These are phyloP conservation scores for Epirrita christyi DNA, from an alignment of 2,888 invertebrate genomes.

Conservation along the genomic window DNA sequence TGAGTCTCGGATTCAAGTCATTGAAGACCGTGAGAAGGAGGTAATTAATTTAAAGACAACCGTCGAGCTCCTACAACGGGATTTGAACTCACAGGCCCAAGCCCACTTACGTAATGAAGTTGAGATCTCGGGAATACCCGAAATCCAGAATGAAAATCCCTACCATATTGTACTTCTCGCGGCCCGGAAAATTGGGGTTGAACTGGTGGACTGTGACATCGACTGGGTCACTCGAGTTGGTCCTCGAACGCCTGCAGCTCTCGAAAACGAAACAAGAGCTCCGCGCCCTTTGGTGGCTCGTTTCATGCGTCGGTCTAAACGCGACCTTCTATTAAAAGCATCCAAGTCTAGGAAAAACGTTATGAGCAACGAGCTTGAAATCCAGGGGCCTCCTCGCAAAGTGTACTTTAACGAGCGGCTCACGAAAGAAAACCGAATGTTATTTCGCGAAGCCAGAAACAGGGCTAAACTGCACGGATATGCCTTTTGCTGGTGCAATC, in stretches of 20 bases:
- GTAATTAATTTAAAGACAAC: neutral
- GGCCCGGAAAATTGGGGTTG: conserved; percentile 31
- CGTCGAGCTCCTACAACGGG: conserved; percentile 19
- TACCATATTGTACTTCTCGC: conserved; percentile 26
- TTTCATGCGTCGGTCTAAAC: conserved; percentile 28
- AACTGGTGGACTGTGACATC: conserved; percentile 33
- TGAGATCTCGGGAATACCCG: conserved; percentile 34
- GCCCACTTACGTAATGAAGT: conserved; percentile 31
- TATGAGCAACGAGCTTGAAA: conserved; percentile 24
- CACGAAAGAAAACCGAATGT: conserved; percentile 30
- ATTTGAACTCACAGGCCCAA: conserved; percentile 30
- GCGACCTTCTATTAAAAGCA: conserved; percentile 36
- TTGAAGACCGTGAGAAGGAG: conserved; percentile 8
- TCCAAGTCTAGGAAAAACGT: conserved; percentile 34
- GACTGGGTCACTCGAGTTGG: conserved; percentile 30
- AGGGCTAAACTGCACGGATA: conserved; percentile 20
- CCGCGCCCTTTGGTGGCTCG: conserved; percentile 36
- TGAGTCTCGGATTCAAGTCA: neutral
- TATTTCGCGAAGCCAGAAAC: conserved; percentile 34
- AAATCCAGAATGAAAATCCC: conserved; percentile 32
- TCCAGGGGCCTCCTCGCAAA: conserved; percentile 8
- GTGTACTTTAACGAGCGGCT: conserved; percentile 35
- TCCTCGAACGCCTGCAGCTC: conserved; percentile 2
- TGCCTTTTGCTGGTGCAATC: conserved; percentile 29
- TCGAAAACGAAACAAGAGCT: neutral